Conservation (phyloP, 1,140 invertebrate genomes). For the Aphaenogaster rudis region DNA sequence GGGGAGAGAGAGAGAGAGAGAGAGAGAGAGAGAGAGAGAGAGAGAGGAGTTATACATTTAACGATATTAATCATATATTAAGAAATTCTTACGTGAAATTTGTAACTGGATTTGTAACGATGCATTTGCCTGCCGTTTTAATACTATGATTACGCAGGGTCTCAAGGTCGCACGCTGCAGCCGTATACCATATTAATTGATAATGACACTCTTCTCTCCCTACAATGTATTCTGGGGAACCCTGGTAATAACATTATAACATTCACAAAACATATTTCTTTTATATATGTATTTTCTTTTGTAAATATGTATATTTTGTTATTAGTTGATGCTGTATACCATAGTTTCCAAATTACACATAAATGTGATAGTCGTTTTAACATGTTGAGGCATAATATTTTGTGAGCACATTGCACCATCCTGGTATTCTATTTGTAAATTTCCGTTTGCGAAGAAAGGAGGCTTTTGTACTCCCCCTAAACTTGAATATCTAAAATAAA, state of each 20-base stretch:
- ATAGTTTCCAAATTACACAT: conserved; percentile 79
- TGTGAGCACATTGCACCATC: conserved; percentile 73
- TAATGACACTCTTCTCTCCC: conserved; percentile 80
- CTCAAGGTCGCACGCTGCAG: conserved; percentile 78
- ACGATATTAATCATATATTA: not conserved
- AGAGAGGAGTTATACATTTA: not conserved
- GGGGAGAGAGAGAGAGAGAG: too few relatives aligned
- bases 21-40: too few relatives aligned
- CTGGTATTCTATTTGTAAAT: conserved; percentile 79
- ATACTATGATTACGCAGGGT: conserved; percentile 75
- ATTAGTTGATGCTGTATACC: conserved; percentile 65
- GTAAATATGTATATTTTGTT: not conserved
- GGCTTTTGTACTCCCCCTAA: conserved; percentile 75
- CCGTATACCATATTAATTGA: conserved; percentile 79
- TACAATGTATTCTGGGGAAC: conserved; percentile 77
- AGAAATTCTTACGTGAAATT: conserved; percentile 76
- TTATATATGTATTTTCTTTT: not conserved
- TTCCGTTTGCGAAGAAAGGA: conserved; percentile 67
- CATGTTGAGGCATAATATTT: conserved; percentile 30
- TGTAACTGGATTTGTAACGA: conserved; percentile 79
- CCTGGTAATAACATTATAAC: conserved; percentile 63
- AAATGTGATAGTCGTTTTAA: conserved; percentile 80
- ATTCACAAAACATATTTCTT: conserved; percentile 1
- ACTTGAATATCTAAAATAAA: conserved; percentile 73
- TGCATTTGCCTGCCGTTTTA: conserved; percentile 74